Base-by-base conservation (phyloP, 2,797 vertebrate species). In the Threskiornis aethiopicus region DNA sequence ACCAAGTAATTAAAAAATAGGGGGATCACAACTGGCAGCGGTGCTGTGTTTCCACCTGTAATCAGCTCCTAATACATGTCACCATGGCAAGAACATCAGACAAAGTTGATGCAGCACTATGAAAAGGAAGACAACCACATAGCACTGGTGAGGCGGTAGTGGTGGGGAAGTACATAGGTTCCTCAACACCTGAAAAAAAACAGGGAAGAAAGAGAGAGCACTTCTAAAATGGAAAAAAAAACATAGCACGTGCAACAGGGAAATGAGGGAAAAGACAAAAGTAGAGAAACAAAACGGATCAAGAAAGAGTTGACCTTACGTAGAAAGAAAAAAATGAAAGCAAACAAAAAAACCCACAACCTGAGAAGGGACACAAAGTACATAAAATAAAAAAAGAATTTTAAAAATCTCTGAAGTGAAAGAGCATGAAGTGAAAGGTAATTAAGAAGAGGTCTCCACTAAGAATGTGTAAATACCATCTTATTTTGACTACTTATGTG, bases 331-430 rank as follows among this genome's bases (percentile, higher is more conserved):
- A 57, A 33, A 41, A 29, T 10, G 13, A 13, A 41, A 41, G 6
- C 13, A 35, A 35, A 4, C 8, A 39, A 9, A 41, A 41, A 41
- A 41, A 1, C 0, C 10, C 33, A 21, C 11, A 44, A 20, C 6
- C 10, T 65, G 15, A 86, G 25, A 82, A 83, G 4, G 6, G 29
- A 46, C 16, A 39, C 7, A 73, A 2, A 59, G 15, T 16, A 3
- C 3, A 3, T 26, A 72, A 76, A 84, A 55, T 5, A 67, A 6
- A 41, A 49, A 49, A 64, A 55, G 4, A 11, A 33, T 18, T 61
- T 66, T 10, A 5, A 58, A 78, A 47, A 70, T 57, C 1, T 42
- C 47, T 66, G 3, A 42, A 35, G 20, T 25, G 15, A 76, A 72
- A 70, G 31, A 73, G 10, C 10, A 75, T 12, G 3, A 77, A 88